phyloP scores from a whole-genome alignment of 2,113 vertebrate genomes.

The Microcebus tavaratra region DNA sequence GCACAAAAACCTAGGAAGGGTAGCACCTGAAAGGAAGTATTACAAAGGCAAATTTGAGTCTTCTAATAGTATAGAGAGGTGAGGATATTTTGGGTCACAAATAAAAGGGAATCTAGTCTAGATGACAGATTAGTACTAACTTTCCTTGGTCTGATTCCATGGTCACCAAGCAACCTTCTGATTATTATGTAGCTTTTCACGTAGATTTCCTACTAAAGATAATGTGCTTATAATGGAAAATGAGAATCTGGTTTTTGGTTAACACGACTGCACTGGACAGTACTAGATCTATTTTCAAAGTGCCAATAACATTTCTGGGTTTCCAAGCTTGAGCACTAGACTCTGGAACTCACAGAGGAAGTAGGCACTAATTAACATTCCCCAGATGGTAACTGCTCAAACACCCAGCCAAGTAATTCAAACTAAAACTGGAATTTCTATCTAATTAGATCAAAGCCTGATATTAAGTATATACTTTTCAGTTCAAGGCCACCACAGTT shows the following conservation, averaged over 20 bases:
- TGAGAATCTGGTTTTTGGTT: not conserved
- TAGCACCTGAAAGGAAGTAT: not conserved
- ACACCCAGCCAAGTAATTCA: conserved; percentile 10
- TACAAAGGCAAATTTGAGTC: not conserved
- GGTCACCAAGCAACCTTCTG: not conserved
- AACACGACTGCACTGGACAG: not conserved
- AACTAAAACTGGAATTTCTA: conserved; percentile 21
- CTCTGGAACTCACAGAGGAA: conserved; percentile 1
- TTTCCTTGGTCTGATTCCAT: not conserved
- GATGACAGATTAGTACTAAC: not conserved
- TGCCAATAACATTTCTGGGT: not conserved
- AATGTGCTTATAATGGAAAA: not conserved
- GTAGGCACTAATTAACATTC: not conserved
- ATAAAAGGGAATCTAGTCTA: not conserved
- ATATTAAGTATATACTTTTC: not conserved
- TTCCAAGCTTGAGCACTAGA: not conserved
- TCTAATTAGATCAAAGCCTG: not conserved
- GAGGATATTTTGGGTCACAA: not conserved
- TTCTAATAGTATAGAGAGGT: not conserved
- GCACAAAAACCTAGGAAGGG: not conserved
- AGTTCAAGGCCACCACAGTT: not conserved
- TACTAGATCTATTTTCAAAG: not conserved
- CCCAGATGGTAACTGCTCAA: not conserved
- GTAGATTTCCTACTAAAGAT: not conserved
- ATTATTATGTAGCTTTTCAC: not conserved